phyloP scores from a whole-genome alignment of 2,797 vertebrate species.

The Scomberomorus guttatus region DNA sequence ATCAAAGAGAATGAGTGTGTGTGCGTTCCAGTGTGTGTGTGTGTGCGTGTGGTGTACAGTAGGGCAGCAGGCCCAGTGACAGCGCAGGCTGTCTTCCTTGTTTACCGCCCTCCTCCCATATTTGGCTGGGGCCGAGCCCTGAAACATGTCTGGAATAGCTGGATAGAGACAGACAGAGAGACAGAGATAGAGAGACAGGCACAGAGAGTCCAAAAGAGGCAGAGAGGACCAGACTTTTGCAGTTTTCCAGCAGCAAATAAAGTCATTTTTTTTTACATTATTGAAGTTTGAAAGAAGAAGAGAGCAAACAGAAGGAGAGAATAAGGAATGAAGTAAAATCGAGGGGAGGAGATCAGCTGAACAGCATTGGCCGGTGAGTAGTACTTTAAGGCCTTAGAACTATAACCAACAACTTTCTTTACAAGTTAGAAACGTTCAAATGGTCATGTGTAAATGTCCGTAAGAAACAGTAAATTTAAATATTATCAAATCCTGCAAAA shows the following conservation, averaged over 20 bases:
- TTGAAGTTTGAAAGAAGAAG: constrained; percentile 15
- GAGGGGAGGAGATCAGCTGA: constrained; percentile 27
- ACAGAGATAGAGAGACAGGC: constrained; percentile 50
- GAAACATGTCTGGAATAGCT: constrained; percentile 86
- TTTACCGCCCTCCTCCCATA: constrained; percentile 87
- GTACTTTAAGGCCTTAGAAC: not conserved
- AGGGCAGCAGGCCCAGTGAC: constrained; percentile 54
- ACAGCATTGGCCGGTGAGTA: constrained; percentile 66
- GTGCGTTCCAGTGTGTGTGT: not conserved
- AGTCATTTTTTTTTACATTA: not conserved
- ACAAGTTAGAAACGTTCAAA: not conserved
- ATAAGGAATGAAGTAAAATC: constrained; percentile 25
- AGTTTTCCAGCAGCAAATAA: not conserved
- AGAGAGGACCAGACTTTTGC: constrained; percentile 9
- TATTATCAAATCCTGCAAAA: not conserved
- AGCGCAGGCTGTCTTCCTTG: constrained; percentile 68
- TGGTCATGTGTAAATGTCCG: not conserved
- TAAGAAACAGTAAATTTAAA: not conserved
- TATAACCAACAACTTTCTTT: not conserved
- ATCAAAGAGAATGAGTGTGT: constrained; percentile 13
- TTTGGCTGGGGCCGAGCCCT: constrained; percentile 87
- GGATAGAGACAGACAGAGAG: constrained; percentile 70
- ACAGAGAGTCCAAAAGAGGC: constrained; percentile 11
- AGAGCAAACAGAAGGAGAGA: constrained; percentile 12
- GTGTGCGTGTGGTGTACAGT: constrained; percentile 45